phyloP scores from a whole-genome alignment of 2,888 invertebrate genomes.

The Auanema sp. region DNA sequence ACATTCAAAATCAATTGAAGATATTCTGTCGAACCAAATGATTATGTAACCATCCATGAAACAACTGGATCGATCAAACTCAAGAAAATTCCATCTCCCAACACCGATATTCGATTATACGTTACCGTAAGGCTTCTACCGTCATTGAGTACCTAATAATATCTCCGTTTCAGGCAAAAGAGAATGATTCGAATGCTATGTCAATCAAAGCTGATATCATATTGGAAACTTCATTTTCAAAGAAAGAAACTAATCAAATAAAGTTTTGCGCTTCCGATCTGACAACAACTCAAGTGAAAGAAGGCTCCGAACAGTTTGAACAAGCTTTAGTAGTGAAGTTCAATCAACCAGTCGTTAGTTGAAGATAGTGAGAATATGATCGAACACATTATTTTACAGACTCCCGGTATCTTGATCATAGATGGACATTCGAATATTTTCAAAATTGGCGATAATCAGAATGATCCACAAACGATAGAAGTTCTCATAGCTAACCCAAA shows the following conservation, averaged over 20 bases:
- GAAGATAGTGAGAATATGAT: not conserved
- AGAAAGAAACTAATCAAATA: too few relatives aligned
- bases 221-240: too few relatives aligned
- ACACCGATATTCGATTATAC: slow-evolving; percentile 12
- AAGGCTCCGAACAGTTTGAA: slow-evolving; percentile 23
- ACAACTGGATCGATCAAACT: slow-evolving; percentile 24
- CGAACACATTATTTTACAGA: not conserved
- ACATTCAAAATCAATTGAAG: not conserved
- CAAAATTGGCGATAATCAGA: too few relatives aligned
- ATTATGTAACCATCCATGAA: slow-evolving; percentile 23
- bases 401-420: not conserved
- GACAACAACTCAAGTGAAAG: slow-evolving; percentile 20
- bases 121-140: slow-evolving; percentile 23
- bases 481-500: not conserved
- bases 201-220: slow-evolving; percentile 2
- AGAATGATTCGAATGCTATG: slow-evolving; percentile 17
- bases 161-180: slow-evolving; percentile 16
- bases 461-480: not conserved
- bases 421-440: not conserved
- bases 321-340: slow-evolving; percentile 20
- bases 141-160: not conserved
- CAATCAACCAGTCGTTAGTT: slow-evolving; percentile 3
- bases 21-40: slow-evolving; percentile 24
- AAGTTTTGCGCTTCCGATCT: slow-evolving; percentile 14
- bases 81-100: slow-evolving; percentile 16